Percentiles rank a stretch among this genome's conserved stretches.
Evolutionary conservation across 2,113 vertebrate species (phyloP).

Genomic region (Cercocebus atys): DNA sequence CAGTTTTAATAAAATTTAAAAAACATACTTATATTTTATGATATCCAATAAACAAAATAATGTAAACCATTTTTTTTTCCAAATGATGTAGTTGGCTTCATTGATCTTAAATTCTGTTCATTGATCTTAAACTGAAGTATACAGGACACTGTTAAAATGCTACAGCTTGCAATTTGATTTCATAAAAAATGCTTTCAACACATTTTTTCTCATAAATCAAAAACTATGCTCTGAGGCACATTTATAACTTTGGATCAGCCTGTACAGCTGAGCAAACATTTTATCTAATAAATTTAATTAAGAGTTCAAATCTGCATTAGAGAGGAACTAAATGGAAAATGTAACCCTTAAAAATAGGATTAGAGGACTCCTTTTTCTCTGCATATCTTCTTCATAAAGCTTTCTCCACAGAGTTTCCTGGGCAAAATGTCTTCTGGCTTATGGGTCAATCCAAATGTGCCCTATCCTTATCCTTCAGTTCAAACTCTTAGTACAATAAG

Average conservation of each 20-base stretch:
- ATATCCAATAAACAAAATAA: not conserved
- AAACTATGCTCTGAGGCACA: not conserved
- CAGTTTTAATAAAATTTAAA: not conserved
- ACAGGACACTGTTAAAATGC: not conserved
- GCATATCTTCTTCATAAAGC: not conserved
- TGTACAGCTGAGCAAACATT: constrained; percentile 54
- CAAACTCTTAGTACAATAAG: not conserved
- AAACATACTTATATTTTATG: not conserved
- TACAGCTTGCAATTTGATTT: not conserved
- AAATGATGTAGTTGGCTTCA: not conserved
- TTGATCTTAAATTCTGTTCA: not conserved
- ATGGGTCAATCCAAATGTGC: not conserved
- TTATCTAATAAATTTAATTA: constrained; percentile 48
- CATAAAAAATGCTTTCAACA: constrained; percentile 9
- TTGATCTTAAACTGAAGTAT: not conserved
- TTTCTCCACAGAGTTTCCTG: not conserved
- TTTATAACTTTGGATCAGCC: constrained; percentile 35
- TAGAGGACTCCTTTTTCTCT: not conserved
- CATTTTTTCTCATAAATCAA: not conserved
- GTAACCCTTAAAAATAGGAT: constrained; percentile 2
- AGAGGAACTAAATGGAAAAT: constrained; percentile 25
- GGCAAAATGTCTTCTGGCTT: constrained; percentile 1
- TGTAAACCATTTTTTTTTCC: not conserved
- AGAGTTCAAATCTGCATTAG: constrained; percentile 39
- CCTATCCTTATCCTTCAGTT: not conserved